phyloP scores from a whole-genome alignment of 2,888 invertebrate species.

The Tromatobia lineatoria region DNA sequence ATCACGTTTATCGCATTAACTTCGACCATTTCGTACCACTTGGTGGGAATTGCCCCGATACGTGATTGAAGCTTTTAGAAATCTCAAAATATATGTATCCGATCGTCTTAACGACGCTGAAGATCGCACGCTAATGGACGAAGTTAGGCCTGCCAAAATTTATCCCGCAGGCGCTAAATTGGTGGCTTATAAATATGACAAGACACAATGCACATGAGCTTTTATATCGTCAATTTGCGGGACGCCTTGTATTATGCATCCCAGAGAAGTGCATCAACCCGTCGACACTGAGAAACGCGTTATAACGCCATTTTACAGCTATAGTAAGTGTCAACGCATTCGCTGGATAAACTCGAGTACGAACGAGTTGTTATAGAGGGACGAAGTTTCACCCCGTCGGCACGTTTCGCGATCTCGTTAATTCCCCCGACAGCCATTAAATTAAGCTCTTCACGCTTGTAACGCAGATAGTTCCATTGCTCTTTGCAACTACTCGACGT shows the following conservation, averaged over 20 bases:
- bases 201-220: conserved; percentile 59
- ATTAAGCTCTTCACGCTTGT: conserved; percentile 63
- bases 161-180: conserved; percentile 20
- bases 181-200: conserved; percentile 63
- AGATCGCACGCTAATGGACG: neutral
- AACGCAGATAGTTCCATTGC: neutral
- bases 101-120: neutral
- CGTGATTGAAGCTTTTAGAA: too few species aligned
- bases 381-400: conserved; percentile 1
- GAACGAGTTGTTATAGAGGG: neutral
- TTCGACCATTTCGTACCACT: too few species aligned
- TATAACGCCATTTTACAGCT: conserved; percentile 45
- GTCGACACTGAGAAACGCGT: conserved; percentile 75
- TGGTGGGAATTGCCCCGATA: too few species aligned
- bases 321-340: neutral
- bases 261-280: conserved; percentile 75
- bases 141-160: conserved; percentile 43
- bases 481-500: neutral
- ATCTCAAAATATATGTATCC: too few species aligned
- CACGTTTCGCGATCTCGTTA: conserved; percentile 68
- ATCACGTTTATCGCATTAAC: too few species aligned
- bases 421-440: conserved; percentile 73
- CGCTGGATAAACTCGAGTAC: neutral
- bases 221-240: conserved; percentile 21
- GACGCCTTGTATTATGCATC: conserved; percentile 40